phyloP scores from a whole-genome alignment of 2,888 invertebrate species.

The Tolmerus cingulatus region DNA sequence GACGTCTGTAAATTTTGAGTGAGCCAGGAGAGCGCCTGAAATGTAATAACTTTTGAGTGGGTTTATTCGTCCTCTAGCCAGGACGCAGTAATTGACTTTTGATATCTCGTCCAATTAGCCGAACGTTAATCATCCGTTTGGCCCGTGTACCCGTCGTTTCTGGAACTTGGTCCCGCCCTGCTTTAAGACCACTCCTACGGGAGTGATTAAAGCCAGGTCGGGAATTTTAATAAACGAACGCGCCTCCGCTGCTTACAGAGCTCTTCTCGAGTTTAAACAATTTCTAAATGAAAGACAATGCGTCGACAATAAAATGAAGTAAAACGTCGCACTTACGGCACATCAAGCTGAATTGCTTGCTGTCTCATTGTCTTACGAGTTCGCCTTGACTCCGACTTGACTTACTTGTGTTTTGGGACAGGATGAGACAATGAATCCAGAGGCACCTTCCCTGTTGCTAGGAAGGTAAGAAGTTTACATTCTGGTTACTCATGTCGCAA shows the following conservation, averaged over 20 bases:
- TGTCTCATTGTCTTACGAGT: not conserved
- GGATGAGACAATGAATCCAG: not conserved
- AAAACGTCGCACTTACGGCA: not conserved
- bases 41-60: not conserved
- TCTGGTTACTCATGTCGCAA: not conserved
- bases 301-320: not conserved
- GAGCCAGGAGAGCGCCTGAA: not conserved
- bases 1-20: not conserved
- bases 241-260: not conserved
- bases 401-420: not conserved
- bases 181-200: not conserved
- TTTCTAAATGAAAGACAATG: not conserved
- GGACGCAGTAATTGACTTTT: slow-evolving; percentile 6
- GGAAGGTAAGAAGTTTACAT: not conserved
- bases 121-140: not conserved
- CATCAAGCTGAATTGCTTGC: not conserved
- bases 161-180: not conserved
- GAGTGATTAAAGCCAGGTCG: not conserved
- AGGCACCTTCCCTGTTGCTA: not conserved
- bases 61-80: not conserved
- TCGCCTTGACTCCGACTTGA: not conserved
- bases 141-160: not conserved
- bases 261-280: not conserved
- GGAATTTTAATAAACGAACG: not conserved
- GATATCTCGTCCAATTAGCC: slow-evolving; percentile 7